These are phyloP conservation scores for Diabrotica undecimpunctata DNA, from an alignment of 1,140 invertebrate species.

Conservation along the genomic window DNA sequence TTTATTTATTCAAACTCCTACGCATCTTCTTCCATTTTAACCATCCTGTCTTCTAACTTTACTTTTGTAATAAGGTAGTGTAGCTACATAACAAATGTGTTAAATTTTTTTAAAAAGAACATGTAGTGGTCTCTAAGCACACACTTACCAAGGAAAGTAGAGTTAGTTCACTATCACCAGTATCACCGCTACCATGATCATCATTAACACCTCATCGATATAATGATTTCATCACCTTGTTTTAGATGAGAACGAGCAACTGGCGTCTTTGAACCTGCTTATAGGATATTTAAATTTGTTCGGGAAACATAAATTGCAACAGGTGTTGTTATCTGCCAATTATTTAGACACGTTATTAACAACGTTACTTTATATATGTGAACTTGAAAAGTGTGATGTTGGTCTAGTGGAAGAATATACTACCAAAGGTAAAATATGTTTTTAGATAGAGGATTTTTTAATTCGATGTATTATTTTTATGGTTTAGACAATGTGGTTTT, in stretches of 20 bases:
- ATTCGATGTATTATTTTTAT: neutral
- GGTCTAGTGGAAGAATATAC: slow-evolving; percentile 54
- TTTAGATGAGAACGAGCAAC: slow-evolving; percentile 55
- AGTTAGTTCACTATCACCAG: too few species aligned
- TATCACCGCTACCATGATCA: too few species aligned
- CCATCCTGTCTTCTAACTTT: too few species aligned
- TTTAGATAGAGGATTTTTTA: neutral
- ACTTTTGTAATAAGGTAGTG: too few species aligned
- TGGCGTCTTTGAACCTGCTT: slow-evolving; percentile 55
- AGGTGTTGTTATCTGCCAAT: slow-evolving; percentile 51
- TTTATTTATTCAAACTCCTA: too few species aligned
- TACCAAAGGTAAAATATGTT: slow-evolving; percentile 47
- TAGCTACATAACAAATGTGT: too few species aligned
- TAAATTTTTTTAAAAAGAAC: too few species aligned
- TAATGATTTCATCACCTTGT: neutral
- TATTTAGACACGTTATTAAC: slow-evolving; percentile 53
- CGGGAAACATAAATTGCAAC: slow-evolving; percentile 51
- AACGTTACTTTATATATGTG: slow-evolving; percentile 53
- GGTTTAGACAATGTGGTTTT: too few species aligned
- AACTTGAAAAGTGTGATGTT: slow-evolving; percentile 52
- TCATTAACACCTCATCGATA: too few species aligned
- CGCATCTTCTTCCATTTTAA: too few species aligned
- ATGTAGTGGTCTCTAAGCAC: too few species aligned
- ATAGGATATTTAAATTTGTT: slow-evolving; percentile 59
- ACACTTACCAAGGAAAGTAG: too few species aligned